Conservation (phyloP, 2,888 invertebrate species). For the Subacronicta megacephala region DNA sequence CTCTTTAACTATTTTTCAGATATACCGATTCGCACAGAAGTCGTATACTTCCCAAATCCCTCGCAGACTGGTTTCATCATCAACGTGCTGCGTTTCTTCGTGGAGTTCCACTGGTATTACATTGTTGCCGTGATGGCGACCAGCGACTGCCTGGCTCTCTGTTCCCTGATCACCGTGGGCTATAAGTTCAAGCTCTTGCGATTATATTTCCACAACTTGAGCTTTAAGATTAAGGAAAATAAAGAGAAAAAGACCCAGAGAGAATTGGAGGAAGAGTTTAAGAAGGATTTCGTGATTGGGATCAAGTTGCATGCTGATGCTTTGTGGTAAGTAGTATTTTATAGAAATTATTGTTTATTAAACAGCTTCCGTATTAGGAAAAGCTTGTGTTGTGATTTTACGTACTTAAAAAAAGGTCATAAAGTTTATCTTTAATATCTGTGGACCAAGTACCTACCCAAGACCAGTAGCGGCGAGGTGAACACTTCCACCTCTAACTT, state of each 20-base stretch:
- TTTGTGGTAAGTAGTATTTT: conserved; percentile 64
- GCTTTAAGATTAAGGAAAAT: conserved; percentile 53
- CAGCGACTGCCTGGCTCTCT: conserved; percentile 66
- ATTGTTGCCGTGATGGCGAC: conserved; percentile 66
- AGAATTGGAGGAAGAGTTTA: conserved; percentile 59
- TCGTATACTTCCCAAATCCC: conserved; percentile 65
- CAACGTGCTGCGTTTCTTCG: conserved; percentile 64
- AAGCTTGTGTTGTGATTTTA: too few species aligned
- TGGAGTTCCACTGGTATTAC: conserved; percentile 72
- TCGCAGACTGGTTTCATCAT: conserved; percentile 57
- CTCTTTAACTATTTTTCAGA: conserved; percentile 52
- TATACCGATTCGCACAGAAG: conserved; percentile 68
- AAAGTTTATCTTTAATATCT: too few species aligned
- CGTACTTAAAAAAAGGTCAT: too few species aligned
- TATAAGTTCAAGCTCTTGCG: conserved; percentile 70
- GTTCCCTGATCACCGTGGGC: conserved; percentile 64
- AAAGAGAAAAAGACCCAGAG: conserved; percentile 34
- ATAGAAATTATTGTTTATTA: too few species aligned
- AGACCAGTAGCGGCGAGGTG: too few species aligned
- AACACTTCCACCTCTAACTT: too few species aligned
- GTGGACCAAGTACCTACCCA: too few species aligned
- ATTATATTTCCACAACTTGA: conserved; percentile 64
- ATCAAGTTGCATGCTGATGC: conserved; percentile 72
- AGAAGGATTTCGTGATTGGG: conserved; percentile 65
- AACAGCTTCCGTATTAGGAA: too few species aligned